These are phyloP conservation scores for Phocides pigmalion DNA, from an alignment of 1,140 invertebrate genomes.

Conservation along the genomic window DNA sequence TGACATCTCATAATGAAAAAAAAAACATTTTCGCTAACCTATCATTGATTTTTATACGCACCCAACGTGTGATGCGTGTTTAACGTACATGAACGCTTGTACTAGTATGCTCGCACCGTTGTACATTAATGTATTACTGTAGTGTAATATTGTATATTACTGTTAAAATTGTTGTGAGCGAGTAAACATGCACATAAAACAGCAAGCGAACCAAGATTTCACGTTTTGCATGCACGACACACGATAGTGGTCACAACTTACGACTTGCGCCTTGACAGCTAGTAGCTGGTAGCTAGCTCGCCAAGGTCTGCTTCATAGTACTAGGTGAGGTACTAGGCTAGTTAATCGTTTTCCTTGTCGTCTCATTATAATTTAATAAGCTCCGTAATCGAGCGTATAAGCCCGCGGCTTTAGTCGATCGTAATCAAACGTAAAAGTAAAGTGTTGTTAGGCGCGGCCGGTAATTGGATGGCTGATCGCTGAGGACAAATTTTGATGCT, in stretches of 20 bases:
- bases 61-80: neutral
- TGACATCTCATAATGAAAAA: too few species aligned
- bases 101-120: too few species aligned
- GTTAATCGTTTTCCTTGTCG: slow-evolving; percentile 28
- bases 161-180: neutral
- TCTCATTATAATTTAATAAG: slow-evolving; percentile 9
- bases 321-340: neutral
- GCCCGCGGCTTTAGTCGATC: too few species aligned
- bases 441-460: too few species aligned
- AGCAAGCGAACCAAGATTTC: slow-evolving; percentile 6
- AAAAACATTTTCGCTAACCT: neutral
- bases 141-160: too few species aligned
- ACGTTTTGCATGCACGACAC: slow-evolving; percentile 30
- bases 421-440: too few species aligned
- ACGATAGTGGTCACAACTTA: slow-evolving; percentile 15
- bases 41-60: neutral
- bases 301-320: slow-evolving; percentile 23
- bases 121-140: too few species aligned
- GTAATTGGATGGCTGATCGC: too few species aligned
- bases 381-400: too few species aligned
- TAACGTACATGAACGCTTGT: neutral
- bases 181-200: slow-evolving; percentile 15
- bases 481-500: too few species aligned
- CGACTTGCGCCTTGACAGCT: slow-evolving; percentile 24
- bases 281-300: too few species aligned